Evolutionary conservation across 2,888 invertebrate species (phyloP), one percentile per base, ranked within the genome.

Genomic region (Melipona bicolor): DNA sequence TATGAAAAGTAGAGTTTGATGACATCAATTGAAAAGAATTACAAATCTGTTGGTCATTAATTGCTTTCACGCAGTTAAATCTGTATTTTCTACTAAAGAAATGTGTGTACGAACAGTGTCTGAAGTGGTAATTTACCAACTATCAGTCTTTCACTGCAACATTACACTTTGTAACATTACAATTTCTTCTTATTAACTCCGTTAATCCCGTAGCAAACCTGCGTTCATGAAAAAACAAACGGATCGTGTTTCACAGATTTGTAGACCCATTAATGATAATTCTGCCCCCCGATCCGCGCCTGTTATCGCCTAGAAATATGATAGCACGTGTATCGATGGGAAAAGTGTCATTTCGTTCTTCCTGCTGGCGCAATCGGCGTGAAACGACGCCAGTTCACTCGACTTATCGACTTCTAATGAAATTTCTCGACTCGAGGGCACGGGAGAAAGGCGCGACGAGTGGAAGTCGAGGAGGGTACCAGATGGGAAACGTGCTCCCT

Each of bases 401-500:
- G 77, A 80, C 78, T 86, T 85, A 79, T 67, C 80, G 80, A 61
- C 81, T 84, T 52, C 54, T 86, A 85, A 88, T 82, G 82, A 88
- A 88, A 88, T 88, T 88, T 85, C 62, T 65, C 75, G 82, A 54
- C 73, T 59, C 21, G 77, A 24, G 17, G 27, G 75, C 67, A 62
- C 24, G 62, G 69, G 49, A 67, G 49, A 27, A 21, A 56, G 64
- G 62, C 62, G 76, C 62, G 75, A 76, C 86, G 74, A 84, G 78
- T 84, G 82, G 74, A 69, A 74, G 24, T 76, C 59, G 61, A 19
- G 62, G 32, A 78, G 62, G 77, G 77, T 65, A 77, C 70, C 68
- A 84, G 86, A 77, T 82, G 88, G 71, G 80, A 74, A 78, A 76
- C 11, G 9, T 43, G 75, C 65, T 59, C 32, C 61, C 54, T 73